Conservation (phyloP, 2,113 vertebrate genomes). For the Heloderma charlesbogerti region DNA sequence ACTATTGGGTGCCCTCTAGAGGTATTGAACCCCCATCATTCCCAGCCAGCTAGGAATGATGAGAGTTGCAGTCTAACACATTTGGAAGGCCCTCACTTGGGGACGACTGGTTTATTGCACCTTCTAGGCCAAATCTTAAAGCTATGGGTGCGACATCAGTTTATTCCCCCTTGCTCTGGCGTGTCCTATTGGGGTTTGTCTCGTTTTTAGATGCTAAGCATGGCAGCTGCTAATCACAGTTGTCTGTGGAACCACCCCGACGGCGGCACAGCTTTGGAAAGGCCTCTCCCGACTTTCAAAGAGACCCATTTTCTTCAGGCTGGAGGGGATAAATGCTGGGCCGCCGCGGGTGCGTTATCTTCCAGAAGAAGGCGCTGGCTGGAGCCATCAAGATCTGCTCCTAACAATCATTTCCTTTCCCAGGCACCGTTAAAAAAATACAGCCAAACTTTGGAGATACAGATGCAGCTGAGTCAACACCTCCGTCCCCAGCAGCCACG, state of each 20-base stretch:
- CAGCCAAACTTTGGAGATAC: slow-evolving; percentile 26
- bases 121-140: too few relatives aligned
- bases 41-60: too few relatives aligned
- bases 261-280: rapidly evolving
- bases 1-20: too few relatives aligned
- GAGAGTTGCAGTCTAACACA: too few relatives aligned
- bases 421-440: slow-evolving; percentile 58
- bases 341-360: slow-evolving; percentile 57
- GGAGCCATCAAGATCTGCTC: slow-evolving; percentile 76
- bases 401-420: slow-evolving; percentile 74
- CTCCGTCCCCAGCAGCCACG: slow-evolving; percentile 52
- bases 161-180: too few relatives aligned
- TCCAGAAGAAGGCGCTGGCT: slow-evolving; percentile 54
- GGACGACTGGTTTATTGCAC: too few relatives aligned
- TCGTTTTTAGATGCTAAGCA: rapidly evolving
- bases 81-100: too few relatives aligned
- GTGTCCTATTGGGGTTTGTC: too few relatives aligned
- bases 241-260: neutral
- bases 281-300: neutral
- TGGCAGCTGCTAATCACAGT: slow-evolving; percentile 5
- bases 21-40: too few relatives aligned
- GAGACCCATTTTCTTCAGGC: slow-evolving; percentile 5
- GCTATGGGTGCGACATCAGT: too few relatives aligned
- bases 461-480: slow-evolving; percentile 27
- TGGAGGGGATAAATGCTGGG: neutral